phyloP scores from a whole-genome alignment of 2,797 vertebrate species.

The Pelodytes ibericus region DNA sequence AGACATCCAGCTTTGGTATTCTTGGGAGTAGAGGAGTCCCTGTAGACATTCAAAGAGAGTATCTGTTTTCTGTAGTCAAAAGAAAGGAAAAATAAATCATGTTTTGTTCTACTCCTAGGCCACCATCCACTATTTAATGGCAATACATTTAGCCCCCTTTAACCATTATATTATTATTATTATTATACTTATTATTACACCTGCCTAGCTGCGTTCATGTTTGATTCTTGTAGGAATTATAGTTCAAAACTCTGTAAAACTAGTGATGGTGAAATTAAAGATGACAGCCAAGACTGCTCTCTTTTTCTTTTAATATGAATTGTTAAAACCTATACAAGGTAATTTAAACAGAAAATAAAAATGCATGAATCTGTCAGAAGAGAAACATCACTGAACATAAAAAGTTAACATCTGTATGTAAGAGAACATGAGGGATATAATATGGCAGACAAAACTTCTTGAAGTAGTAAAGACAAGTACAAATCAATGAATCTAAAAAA shows the following conservation, averaged over 20 bases:
- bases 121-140: no score
- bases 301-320: constrained; percentile 20
- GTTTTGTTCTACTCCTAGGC: no score
- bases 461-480: constrained; percentile 66
- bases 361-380: constrained; percentile 33
- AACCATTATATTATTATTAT: neutral
- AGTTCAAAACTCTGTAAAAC: constrained; percentile 5
- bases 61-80: no score
- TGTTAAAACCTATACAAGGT: constrained; percentile 25
- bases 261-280: neutral
- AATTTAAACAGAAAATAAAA: constrained; percentile 41
- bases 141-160: neutral
- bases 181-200: neutral
- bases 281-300: constrained; percentile 23
- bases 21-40: no score
- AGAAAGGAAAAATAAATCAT: no score
- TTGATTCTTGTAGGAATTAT: constrained; percentile 24
- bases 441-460: constrained; percentile 64
- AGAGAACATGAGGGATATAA: constrained; percentile 33
- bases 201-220: constrained; percentile 8
- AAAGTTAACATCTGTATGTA: constrained; percentile 22
- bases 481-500: constrained; percentile 69
- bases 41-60: no score
- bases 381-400: constrained; percentile 21
- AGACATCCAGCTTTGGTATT: no score